Percentiles rank a stretch among this genome's conserved stretches.
Evolutionary conservation across 2,797 vertebrate species (phyloP).

Genomic region (Catamblyrhynchus diadema): DNA sequence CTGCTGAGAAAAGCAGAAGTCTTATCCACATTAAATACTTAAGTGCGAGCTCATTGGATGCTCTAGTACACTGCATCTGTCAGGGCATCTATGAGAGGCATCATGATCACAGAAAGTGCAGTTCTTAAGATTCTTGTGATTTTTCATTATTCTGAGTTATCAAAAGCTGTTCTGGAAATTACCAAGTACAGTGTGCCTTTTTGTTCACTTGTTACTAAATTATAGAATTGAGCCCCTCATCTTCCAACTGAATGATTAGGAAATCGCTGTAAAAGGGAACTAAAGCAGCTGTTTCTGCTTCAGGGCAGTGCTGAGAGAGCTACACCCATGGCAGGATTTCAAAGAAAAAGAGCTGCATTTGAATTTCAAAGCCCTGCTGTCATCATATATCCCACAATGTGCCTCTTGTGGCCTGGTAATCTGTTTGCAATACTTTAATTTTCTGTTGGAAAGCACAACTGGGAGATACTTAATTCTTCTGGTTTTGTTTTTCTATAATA

Average conservation of each 20-base stretch:
- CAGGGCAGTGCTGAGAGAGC: slow-evolving; percentile 20
- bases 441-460: slow-evolving; percentile 48
- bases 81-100: background rate
- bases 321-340: slow-evolving; percentile 59
- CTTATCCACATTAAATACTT: background rate
- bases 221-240: background rate
- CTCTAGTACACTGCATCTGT: background rate
- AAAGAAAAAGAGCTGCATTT: slow-evolving; percentile 59
- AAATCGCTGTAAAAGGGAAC: slow-evolving; percentile 46
- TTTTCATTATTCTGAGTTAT: background rate
- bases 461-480: slow-evolving; percentile 45
- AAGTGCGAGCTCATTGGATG: background rate
- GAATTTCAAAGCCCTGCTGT: slow-evolving; percentile 64
- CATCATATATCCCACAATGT: slow-evolving; percentile 40
- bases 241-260: slow-evolving; percentile 21
- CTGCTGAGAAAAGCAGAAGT: background rate
- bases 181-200: slow-evolving; percentile 10
- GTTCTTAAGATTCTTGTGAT: background rate
- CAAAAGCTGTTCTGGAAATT: slow-evolving; percentile 36
- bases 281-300: slow-evolving; percentile 60
- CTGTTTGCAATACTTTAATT: slow-evolving; percentile 62
- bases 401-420: slow-evolving; percentile 55
- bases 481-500: slow-evolving; percentile 45
- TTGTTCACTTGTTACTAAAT: slow-evolving; percentile 39
- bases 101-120: background rate